Evolutionary conservation across 64 coral and sea anemone species (phyloP).

Genomic region (Orbicella faveolata): DNA sequence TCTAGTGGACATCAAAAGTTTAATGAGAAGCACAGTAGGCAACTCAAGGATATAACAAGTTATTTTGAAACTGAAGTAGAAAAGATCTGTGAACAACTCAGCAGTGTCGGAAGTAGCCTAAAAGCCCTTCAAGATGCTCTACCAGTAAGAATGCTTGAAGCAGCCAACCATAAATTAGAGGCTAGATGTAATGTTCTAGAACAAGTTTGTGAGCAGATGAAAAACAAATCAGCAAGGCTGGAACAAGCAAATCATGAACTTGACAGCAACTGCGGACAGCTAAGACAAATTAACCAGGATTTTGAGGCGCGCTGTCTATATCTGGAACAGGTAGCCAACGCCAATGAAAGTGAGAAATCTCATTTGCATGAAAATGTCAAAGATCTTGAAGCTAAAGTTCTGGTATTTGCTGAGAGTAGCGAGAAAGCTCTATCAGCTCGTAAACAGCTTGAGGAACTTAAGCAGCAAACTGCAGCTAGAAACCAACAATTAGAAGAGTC

Average conservation of each 20-base stretch:
- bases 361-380: constrained; percentile 44
- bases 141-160: constrained; percentile 84
- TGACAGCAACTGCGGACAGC: constrained; percentile 56
- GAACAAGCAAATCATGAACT: constrained; percentile 72
- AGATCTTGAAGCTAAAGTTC: constrained; percentile 55
- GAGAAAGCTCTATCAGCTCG: constrained; percentile 54
- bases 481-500: constrained; percentile 58
- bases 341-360: constrained; percentile 38
- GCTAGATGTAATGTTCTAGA: constrained; percentile 78
- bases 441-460: constrained; percentile 70
- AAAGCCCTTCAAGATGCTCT: constrained; percentile 74
- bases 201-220: constrained; percentile 77
- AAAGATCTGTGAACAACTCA: constrained; percentile 54
- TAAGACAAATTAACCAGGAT: constrained; percentile 75
- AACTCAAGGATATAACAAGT: constrained; percentile 58
- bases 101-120: constrained; percentile 53
- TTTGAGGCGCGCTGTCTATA: constrained; percentile 84
- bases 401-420: constrained; percentile 52
- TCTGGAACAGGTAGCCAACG: constrained; percentile 55
- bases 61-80: constrained; percentile 74
- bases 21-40: constrained; percentile 57
- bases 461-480: constrained; percentile 66
- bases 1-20: constrained; percentile 48
- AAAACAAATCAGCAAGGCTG: constrained; percentile 69
- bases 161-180: constrained; percentile 79